Conservation (phyloP, 1,140 invertebrate species). For the Laodelphax striatellus region DNA sequence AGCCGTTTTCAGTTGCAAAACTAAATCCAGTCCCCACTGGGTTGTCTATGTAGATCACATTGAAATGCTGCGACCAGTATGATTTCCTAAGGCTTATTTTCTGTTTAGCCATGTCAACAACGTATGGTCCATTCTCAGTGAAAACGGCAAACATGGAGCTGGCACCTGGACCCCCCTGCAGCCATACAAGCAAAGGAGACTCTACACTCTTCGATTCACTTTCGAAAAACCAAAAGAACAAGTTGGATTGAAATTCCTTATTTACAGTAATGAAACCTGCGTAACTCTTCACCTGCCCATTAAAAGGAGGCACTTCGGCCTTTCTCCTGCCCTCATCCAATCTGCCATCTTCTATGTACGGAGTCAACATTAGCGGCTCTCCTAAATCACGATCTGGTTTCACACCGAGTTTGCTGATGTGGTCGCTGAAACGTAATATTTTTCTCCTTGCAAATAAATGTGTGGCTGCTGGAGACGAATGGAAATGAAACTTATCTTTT, state of each 20-base stretch:
- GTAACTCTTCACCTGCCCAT: conserved; percentile 27
- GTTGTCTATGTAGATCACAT: conserved; percentile 65
- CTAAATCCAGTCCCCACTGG: conserved; percentile 37
- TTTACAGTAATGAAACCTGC: conserved; percentile 63
- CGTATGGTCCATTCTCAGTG: conserved; percentile 40
- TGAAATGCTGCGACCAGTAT: conserved; percentile 8
- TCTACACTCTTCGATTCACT: conserved; percentile 34
- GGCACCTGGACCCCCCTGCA: conserved; percentile 63
- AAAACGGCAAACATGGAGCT: conserved; percentile 60
- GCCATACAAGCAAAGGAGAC: conserved; percentile 59
- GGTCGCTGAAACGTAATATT: too few relatives aligned
- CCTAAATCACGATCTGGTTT: not conserved
- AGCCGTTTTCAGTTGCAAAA: conserved; percentile 53
- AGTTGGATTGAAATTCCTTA: conserved; percentile 42
- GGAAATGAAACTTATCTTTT: too few relatives aligned
- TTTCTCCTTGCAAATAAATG: too few relatives aligned
- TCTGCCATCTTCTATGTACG: conserved; percentile 6
- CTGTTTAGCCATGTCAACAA: not conserved
- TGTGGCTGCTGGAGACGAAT: too few relatives aligned
- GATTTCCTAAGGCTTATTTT: conserved; percentile 30
- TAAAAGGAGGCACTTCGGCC: not conserved
- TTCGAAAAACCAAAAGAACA: conserved; percentile 72
- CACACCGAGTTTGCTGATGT: too few relatives aligned
- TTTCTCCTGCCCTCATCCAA: conserved; percentile 1
- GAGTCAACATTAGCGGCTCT: conserved; percentile 8